phyloP scores from a whole-genome alignment of 2,113 vertebrate species.

The Theristicus caerulescens region DNA sequence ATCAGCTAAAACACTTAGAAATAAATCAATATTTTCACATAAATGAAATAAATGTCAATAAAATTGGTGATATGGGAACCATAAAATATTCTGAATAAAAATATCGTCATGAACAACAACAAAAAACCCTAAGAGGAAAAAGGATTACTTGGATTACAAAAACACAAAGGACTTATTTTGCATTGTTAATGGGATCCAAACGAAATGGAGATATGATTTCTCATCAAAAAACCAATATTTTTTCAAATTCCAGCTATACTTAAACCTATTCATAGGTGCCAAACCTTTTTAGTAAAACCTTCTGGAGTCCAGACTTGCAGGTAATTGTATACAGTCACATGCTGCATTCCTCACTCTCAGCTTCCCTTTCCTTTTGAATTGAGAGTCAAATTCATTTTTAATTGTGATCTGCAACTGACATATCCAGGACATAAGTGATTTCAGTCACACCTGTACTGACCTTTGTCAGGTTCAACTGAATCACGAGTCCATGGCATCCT shows the following conservation, averaged over 20 bases:
- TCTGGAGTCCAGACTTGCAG: not conserved
- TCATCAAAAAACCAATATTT: not conserved
- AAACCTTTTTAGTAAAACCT: not conserved
- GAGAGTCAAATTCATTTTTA: not conserved
- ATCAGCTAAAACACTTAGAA: not conserved
- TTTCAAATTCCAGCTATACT: not conserved
- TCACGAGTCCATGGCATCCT: not conserved
- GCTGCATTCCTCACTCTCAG: not conserved
- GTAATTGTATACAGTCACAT: not conserved
- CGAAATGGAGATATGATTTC: not conserved
- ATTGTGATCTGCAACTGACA: not conserved
- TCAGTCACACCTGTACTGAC: not conserved
- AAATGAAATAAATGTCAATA: not conserved
- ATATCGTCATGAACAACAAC: not conserved
- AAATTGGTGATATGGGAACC: not conserved
- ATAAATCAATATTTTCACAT: not conserved
- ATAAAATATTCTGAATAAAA: not conserved
- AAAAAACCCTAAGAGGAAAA: not conserved
- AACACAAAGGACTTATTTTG: not conserved
- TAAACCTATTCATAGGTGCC: not conserved
- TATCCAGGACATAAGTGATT: not conserved
- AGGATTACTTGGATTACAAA: not conserved
- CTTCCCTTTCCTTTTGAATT: not conserved
- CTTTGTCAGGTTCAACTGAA: rapidly evolving
- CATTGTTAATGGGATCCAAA: not conserved